A percentile compares a stretch with the other conserved stretches of the same genome.
Conservation (phyloP, 2,113 vertebrate genomes). For the Megaceryle maxima region DNA sequence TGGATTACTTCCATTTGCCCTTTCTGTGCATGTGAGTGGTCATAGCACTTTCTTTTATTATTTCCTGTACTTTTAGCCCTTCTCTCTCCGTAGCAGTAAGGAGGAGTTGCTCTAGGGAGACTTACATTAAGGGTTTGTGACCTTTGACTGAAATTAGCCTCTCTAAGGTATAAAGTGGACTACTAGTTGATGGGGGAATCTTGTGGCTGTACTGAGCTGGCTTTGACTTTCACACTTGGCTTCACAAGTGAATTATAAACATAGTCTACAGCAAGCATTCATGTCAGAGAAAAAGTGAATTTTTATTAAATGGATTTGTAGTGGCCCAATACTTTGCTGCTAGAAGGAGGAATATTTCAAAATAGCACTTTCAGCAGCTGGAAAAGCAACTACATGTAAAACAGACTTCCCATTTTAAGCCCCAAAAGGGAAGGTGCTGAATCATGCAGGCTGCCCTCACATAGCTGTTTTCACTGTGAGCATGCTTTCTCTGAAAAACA, state of each 20-base stretch:
- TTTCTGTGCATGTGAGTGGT: neutral
- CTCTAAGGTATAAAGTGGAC: neutral
- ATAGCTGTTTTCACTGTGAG: neutral
- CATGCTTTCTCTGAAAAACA: neutral
- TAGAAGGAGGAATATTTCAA: neutral
- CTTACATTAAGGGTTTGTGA: neutral
- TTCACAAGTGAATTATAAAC: neutral
- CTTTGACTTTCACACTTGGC: slow-evolving; percentile 6
- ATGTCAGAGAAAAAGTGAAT: neutral
- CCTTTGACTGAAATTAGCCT: neutral
- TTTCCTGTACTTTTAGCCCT: neutral
- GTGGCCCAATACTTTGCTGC: neutral
- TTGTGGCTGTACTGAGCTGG: neutral
- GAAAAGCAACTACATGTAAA: slow-evolving; percentile 26
- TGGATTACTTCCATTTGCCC: neutral
- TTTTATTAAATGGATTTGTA: slow-evolving; percentile 37
- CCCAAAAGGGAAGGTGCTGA: neutral
- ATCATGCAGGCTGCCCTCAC: neutral
- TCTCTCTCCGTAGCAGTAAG: neutral
- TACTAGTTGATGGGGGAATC: neutral
- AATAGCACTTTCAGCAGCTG: slow-evolving; percentile 32
- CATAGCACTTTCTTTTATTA: neutral
- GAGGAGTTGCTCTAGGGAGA: neutral
- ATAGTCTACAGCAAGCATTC: neutral
- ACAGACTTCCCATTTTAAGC: neutral